These are phyloP conservation scores for Mus spicilegus DNA, from an alignment of 2,113 vertebrate genomes.

Conservation along the genomic window DNA sequence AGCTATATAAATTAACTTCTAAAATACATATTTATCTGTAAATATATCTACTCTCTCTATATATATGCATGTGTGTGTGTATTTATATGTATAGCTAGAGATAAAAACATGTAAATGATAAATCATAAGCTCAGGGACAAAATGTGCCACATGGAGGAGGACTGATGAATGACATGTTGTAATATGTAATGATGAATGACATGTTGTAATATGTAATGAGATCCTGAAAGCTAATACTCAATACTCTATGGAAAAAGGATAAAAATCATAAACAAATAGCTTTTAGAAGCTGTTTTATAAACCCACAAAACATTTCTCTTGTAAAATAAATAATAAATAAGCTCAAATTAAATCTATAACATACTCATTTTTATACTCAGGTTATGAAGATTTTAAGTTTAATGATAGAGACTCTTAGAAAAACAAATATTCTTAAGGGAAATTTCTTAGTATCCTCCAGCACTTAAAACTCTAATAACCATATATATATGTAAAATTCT, in stretches of 20 bases:
- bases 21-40: not conserved
- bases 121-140: conserved; percentile 40
- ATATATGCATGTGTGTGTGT: not conserved
- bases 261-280: not conserved
- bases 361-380: conserved; percentile 37
- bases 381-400: not conserved
- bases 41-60: not conserved
- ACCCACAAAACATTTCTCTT: conserved; percentile 1
- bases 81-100: too few species aligned
- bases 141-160: not conserved
- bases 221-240: not conserved
- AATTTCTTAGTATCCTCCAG: not conserved
- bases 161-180: not conserved
- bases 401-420: not conserved
- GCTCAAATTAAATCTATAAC: conserved; percentile 10
- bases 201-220: not conserved
- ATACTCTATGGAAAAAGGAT: not conserved
- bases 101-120: not conserved
- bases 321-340: not conserved
- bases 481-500: not conserved
- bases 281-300: conserved; percentile 45
- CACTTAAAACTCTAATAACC: not conserved
- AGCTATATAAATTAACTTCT: not conserved
- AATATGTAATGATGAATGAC: not conserved
- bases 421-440: not conserved